These are phyloP conservation scores for Volucella bombylans DNA, from an alignment of 2,888 invertebrate species.

Conservation along the genomic window DNA sequence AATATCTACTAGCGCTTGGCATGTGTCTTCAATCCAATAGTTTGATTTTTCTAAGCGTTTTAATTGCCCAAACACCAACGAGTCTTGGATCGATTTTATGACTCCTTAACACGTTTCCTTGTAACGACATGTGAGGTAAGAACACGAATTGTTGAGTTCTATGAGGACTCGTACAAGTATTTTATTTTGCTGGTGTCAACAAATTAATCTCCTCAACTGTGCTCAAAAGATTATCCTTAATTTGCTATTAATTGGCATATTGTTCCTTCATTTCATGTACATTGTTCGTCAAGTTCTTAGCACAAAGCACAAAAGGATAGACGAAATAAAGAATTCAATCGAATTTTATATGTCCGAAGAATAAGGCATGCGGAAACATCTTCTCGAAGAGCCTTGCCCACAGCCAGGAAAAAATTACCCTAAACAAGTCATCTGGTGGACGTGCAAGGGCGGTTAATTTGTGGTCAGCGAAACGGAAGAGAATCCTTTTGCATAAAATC, in stretches of 20 bases:
- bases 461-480: conserved; percentile 72
- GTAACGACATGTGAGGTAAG: conserved; percentile 4
- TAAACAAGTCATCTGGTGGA: conserved; percentile 59
- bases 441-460: conserved; percentile 72
- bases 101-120: conserved; percentile 36
- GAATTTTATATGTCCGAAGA: conserved; percentile 23
- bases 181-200: neutral
- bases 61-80: conserved; percentile 39
- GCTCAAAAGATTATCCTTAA: conserved; percentile 61
- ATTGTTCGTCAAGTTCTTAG: conserved; percentile 63
- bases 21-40: conserved; percentile 39
- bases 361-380: conserved; percentile 46
- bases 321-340: conserved; percentile 3
- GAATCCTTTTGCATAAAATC: conserved; percentile 71
- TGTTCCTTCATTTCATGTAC: conserved; percentile 60
- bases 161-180: neutral
- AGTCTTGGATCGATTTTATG: conserved; percentile 31
- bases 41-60: conserved; percentile 28
- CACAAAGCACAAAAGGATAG: conserved; percentile 2
- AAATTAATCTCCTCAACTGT: conserved; percentile 7
- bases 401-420: conserved; percentile 58
- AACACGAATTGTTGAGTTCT: no score
- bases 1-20: conserved; percentile 23
- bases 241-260: conserved; percentile 70
- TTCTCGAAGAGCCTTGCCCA: conserved; percentile 50